phyloP scores from a whole-genome alignment of 2,888 invertebrate species.

The Sphaerophoria rueppellii region DNA sequence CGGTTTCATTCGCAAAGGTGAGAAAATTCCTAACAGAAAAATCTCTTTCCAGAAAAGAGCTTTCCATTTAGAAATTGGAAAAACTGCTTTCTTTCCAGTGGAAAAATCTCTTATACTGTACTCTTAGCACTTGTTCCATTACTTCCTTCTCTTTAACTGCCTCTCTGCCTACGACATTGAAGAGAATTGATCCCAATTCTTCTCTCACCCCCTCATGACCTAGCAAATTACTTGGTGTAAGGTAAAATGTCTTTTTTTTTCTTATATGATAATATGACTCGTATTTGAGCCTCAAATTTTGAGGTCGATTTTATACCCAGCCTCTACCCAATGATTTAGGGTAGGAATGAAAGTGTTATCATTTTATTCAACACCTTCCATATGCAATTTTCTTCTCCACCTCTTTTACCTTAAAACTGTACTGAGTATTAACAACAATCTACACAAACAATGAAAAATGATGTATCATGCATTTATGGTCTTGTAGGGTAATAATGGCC shows the following conservation, averaged over 20 bases:
- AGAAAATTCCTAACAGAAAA: slow-evolving; percentile 24
- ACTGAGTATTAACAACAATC: background rate
- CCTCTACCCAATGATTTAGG: too few relatives aligned
- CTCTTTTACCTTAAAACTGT: background rate
- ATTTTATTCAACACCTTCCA: slow-evolving; percentile 26
- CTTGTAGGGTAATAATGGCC: slow-evolving; percentile 44
- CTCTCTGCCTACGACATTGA: slow-evolving; percentile 42
- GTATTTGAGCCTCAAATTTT: slow-evolving; percentile 16
- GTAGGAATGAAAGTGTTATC: too few relatives aligned
- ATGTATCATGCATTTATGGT: slow-evolving; percentile 41
- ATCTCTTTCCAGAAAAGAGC: slow-evolving; percentile 3
- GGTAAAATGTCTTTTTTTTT: background rate
- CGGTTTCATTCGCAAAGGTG: background rate
- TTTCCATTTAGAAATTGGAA: background rate
- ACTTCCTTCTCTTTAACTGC: background rate
- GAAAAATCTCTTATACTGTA: slow-evolving; percentile 63
- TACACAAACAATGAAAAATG: slow-evolving; percentile 36
- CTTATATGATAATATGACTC: background rate
- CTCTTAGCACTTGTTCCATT: slow-evolving; percentile 17
- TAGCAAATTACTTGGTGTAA: background rate
- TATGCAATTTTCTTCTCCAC: background rate
- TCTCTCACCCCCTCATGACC: background rate
- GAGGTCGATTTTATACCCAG: slow-evolving; percentile 10
- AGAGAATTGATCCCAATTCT: background rate
- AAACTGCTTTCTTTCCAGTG: slow-evolving; percentile 24